phyloP scores from a whole-genome alignment of 2,797 vertebrate genomes.

The Novumbra hubbsi region DNA sequence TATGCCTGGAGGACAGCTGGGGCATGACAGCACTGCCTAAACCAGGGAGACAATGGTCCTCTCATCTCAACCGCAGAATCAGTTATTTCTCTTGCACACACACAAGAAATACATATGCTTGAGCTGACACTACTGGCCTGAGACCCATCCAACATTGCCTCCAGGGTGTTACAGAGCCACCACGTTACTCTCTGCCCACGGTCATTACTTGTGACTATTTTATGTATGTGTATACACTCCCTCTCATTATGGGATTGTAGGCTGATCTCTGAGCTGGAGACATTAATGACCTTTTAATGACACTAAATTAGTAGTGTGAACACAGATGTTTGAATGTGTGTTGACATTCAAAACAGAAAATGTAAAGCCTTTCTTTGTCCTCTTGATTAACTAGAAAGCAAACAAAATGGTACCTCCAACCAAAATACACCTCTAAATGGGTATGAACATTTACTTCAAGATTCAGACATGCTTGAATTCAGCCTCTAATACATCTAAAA shows the following conservation, averaged over 20 bases:
- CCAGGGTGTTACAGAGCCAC: slow-evolving; percentile 47
- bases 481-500: background rate
- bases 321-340: too few relatives aligned
- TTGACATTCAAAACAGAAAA: background rate
- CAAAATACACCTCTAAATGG: background rate
- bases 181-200: slow-evolving; percentile 55
- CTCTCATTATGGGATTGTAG: slow-evolving; percentile 16
- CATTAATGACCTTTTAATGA: slow-evolving; percentile 1
- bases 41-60: slow-evolving; percentile 51
- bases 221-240: slow-evolving; percentile 50
- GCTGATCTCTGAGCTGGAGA: slow-evolving; percentile 8
- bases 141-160: slow-evolving; percentile 33
- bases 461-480: background rate
- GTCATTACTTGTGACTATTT: slow-evolving; percentile 66
- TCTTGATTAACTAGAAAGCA: background rate
- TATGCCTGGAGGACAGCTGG: slow-evolving; percentile 49
- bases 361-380: background rate
- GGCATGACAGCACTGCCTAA: slow-evolving; percentile 53
- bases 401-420: background rate
- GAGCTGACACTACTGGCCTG: slow-evolving; percentile 39
- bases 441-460: background rate
- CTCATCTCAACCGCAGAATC: slow-evolving; percentile 40
- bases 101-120: slow-evolving; percentile 23
- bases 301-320: background rate
- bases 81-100: slow-evolving; percentile 20